These are phyloP conservation scores for Tetrapedia diversipes DNA, from an alignment of 2,888 invertebrate genomes.

Conservation along the genomic window DNA sequence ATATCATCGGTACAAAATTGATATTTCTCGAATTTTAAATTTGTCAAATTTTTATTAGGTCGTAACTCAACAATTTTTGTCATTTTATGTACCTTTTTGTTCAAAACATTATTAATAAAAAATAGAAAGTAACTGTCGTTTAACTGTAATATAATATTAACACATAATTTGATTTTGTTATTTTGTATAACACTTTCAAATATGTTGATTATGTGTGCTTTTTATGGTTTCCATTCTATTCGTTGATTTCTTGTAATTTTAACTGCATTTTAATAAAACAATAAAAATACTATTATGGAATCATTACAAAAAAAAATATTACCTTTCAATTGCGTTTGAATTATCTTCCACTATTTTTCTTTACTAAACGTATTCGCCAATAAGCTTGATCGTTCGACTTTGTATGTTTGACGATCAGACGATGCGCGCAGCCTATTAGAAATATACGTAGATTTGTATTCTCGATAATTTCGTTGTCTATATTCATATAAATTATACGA, in stretches of 20 bases:
- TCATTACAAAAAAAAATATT: too few species aligned
- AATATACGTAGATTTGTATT: too few species aligned
- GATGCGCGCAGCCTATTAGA: too few species aligned
- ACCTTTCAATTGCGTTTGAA: too few species aligned
- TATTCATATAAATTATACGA: too few species aligned
- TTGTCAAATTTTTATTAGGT: conserved; percentile 72
- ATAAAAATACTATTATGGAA: neutral
- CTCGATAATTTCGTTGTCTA: too few species aligned
- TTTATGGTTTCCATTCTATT: neutral
- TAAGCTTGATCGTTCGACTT: too few species aligned
- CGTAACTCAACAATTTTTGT: conserved; percentile 77
- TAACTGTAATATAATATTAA: conserved; percentile 13
- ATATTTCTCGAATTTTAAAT: conserved; percentile 78
- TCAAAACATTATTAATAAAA: neutral
- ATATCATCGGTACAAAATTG: conserved; percentile 75
- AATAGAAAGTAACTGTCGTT: neutral
- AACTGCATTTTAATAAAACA: neutral
- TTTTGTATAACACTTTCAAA: neutral
- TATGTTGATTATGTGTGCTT: neutral
- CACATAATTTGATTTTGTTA: neutral
- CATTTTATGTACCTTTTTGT: conserved; percentile 61
- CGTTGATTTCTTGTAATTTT: neutral
- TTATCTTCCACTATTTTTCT: too few species aligned
- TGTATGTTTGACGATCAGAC: too few species aligned
- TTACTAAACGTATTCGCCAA: too few species aligned